These are phyloP conservation scores for Ceuthmochares aereus DNA, from an alignment of 2,113 vertebrate species.

Conservation along the genomic window DNA sequence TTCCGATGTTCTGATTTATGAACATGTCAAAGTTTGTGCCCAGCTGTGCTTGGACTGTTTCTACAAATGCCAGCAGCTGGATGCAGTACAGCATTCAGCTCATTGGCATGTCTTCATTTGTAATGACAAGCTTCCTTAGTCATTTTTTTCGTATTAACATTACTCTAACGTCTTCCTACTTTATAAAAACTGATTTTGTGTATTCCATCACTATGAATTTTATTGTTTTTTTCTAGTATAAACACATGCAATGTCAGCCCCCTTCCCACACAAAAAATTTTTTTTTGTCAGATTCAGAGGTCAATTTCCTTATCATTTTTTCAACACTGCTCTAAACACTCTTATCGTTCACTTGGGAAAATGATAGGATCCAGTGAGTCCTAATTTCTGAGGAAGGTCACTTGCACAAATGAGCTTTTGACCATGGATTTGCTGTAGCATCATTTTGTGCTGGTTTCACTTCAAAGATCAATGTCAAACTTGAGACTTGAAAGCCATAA, in stretches of 20 bases:
- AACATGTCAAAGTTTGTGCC: not conserved
- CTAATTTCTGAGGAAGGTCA: not conserved
- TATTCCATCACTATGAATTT: not conserved
- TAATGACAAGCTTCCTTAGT: not conserved
- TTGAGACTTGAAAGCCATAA: not conserved
- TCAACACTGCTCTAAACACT: not conserved
- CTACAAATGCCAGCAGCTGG: not conserved
- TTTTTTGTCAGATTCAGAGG: not conserved
- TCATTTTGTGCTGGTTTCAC: not conserved
- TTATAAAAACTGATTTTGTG: accelerated
- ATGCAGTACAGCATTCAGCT: not conserved
- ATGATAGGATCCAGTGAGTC: accelerated
- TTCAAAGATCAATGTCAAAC: not conserved
- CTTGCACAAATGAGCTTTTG: not conserved
- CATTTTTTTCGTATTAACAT: not conserved
- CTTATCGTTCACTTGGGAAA: not conserved
- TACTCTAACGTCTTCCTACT: not conserved
- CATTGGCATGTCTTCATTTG: not conserved
- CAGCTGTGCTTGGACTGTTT: not conserved
- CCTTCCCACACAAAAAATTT: not conserved
- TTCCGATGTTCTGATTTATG: not conserved
- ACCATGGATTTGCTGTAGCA: not conserved
- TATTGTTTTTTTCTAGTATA: not conserved
- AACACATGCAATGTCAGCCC: not conserved
- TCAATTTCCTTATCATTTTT: not conserved